Evolutionary conservation across 1,140 invertebrate species (phyloP), one percentile per base, ranked within the genome.

Genomic region (Lordiphosa mommai): DNA sequence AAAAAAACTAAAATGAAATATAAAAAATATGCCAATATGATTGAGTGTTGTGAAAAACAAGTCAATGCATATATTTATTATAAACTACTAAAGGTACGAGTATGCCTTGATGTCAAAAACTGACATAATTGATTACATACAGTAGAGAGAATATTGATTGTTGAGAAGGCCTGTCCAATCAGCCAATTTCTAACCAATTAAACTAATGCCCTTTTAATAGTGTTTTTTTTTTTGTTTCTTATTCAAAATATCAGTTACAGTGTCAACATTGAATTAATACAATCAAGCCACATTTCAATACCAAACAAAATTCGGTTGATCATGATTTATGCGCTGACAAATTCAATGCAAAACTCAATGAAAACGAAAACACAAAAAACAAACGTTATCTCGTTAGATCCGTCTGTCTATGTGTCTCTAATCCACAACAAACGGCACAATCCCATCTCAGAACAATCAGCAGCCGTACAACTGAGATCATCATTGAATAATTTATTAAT

Each of bases 401-500:
- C 23, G 23, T 7, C 23, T 27, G 23, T 27, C 23, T 6, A 27
- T 27, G 23, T 6, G 23, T 27, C 23, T 27, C 23, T 27, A 27
- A 27, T 27, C 23, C 23, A 27, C 23, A 27, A 27, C 23, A 27
- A 27, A 27, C 23, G 8, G n/a, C 36, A 49, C 29, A 33, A 36
- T 17, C 16, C 47, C 40, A 43, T 43, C 23, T 27, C 23, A 49
- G 32, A 49, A 23, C 47, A 49, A 49, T 49, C 44, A 23, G 47
- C 47, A 49, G 47, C 47, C 47, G 47, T 49, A 49, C 32, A 49
- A 49, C 29, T 49, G 47, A 49, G 47, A 49, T 49, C 47, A 49
- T 49, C 47, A 17, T 36, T 49, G 47, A 49, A 49, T 49, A 20
- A 49, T 49, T 49, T 49, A 49, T 49, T 36, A 10, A 17, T 17